These are phyloP conservation scores for Chaenodraco wilsoni DNA, from an alignment of 2,797 vertebrate genomes.

Conservation along the genomic window DNA sequence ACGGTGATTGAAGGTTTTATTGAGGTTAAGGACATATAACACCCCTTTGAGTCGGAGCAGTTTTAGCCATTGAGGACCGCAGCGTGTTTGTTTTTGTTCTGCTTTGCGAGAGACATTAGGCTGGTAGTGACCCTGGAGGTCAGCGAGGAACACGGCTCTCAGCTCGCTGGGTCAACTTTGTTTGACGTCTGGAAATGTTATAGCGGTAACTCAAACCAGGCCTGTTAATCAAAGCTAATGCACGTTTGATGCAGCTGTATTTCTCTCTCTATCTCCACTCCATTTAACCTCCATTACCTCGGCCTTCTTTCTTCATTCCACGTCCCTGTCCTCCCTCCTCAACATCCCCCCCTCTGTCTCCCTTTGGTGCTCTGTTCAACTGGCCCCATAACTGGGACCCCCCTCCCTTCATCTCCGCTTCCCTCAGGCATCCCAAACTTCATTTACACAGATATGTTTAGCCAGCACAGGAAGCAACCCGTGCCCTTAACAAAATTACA, in stretches of 20 bases:
- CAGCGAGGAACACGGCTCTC: slow-evolving; percentile 71
- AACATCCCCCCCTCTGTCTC: slow-evolving; percentile 33
- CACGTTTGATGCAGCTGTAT: slow-evolving; percentile 72
- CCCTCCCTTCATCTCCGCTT: slow-evolving; percentile 35
- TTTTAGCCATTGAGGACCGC: slow-evolving; percentile 32
- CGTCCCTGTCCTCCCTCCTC: slow-evolving; percentile 56
- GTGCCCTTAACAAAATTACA: slow-evolving; percentile 82
- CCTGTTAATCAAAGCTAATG: slow-evolving; percentile 74
- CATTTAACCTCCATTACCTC: slow-evolving; percentile 77
- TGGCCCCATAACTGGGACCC: slow-evolving; percentile 68
- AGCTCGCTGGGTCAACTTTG: slow-evolving; percentile 70
- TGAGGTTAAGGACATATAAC: slow-evolving; percentile 50
- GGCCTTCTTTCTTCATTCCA: slow-evolving; percentile 70
- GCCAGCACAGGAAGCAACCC: slow-evolving; percentile 84
- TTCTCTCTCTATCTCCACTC: slow-evolving; percentile 71
- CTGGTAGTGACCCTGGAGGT: slow-evolving; percentile 66
- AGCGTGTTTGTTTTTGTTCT: slow-evolving; percentile 78
- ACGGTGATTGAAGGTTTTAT: slow-evolving; percentile 55
- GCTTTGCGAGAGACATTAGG: slow-evolving; percentile 74
- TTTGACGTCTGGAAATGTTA: slow-evolving; percentile 79
- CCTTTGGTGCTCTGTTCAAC: slow-evolving; percentile 64
- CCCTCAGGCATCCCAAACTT: slow-evolving; percentile 81
- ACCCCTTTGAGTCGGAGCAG: slow-evolving; percentile 42
- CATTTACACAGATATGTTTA: slow-evolving; percentile 85
- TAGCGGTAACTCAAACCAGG: slow-evolving; percentile 76